These are phyloP conservation scores for Rotaria macrura DNA, from an alignment of 2,888 invertebrate genomes.

Conservation along the genomic window DNA sequence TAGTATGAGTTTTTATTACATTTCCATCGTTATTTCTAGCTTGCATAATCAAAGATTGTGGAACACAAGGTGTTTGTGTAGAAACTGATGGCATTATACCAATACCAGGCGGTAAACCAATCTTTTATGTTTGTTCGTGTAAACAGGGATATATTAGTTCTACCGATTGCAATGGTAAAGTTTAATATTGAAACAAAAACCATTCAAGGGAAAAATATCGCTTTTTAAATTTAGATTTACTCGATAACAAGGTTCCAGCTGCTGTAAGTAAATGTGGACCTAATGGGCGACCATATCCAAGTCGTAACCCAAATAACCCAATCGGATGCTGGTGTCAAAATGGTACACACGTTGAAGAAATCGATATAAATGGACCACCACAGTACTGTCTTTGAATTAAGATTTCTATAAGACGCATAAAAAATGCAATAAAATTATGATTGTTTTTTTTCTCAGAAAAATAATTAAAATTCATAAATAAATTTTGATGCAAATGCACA, in stretches of 20 bases:
- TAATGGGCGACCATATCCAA: background rate
- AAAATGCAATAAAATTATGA: too few relatives aligned
- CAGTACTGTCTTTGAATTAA: background rate
- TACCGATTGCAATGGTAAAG: background rate
- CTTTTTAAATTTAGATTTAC: background rate
- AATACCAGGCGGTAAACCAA: background rate
- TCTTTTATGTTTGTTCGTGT: background rate
- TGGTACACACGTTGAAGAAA: background rate
- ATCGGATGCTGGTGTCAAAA: background rate
- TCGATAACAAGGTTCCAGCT: background rate
- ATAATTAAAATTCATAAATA: too few relatives aligned
- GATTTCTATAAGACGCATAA: background rate
- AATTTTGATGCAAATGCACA: too few relatives aligned
- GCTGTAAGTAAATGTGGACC: background rate
- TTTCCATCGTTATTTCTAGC: background rate
- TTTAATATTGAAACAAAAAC: background rate
- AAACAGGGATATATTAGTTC: background rate
- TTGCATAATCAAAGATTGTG: background rate
- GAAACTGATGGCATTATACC: background rate
- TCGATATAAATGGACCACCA: background rate
- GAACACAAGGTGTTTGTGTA: background rate
- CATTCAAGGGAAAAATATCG: background rate
- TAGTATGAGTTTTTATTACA: too few relatives aligned
- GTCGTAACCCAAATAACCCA: slow-evolving; percentile 1
- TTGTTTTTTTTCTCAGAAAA: too few relatives aligned